Conservation (phyloP, 2,113 vertebrate genomes). For the Sciurus niger region DNA sequence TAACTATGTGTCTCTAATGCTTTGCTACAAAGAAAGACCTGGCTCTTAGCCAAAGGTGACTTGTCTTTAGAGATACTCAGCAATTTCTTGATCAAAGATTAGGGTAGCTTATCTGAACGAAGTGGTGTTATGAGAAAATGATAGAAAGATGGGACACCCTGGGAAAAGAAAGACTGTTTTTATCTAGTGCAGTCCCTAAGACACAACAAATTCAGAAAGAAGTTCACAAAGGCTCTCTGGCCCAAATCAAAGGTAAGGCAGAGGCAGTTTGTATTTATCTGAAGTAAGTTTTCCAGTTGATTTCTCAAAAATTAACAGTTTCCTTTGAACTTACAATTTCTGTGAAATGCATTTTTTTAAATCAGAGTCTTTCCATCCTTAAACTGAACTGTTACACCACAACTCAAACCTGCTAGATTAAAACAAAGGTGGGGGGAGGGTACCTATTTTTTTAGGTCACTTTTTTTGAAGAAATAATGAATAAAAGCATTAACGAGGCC, state of each 20-base stretch:
- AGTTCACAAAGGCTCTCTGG: not conserved
- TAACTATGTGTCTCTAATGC: not conserved
- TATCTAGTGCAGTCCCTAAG: not conserved
- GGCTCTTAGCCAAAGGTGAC: not conserved
- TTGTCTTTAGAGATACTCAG: not conserved
- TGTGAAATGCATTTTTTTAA: constrained; percentile 20
- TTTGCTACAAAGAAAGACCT: not conserved
- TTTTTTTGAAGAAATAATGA: not conserved
- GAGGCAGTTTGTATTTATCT: constrained; percentile 44
- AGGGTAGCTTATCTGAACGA: not conserved
- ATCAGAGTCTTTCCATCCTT: not conserved
- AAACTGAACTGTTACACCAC: constrained; percentile 24
- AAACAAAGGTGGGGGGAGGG: not conserved
- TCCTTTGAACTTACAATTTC: constrained; percentile 6
- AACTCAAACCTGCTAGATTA: not conserved
- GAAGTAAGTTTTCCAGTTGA: not conserved
- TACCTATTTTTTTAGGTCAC: not conserved
- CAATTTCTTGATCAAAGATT: not conserved
- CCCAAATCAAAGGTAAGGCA: constrained; percentile 8
- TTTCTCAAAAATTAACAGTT: constrained; percentile 39
- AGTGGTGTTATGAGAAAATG: not conserved
- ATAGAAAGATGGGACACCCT: not conserved
- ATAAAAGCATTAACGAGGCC: not conserved
- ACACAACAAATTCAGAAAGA: constrained; percentile 17
- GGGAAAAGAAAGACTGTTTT: not conserved